phyloP scores from a whole-genome alignment of 2,797 vertebrate species.

The Poeciliopsis turneri region DNA sequence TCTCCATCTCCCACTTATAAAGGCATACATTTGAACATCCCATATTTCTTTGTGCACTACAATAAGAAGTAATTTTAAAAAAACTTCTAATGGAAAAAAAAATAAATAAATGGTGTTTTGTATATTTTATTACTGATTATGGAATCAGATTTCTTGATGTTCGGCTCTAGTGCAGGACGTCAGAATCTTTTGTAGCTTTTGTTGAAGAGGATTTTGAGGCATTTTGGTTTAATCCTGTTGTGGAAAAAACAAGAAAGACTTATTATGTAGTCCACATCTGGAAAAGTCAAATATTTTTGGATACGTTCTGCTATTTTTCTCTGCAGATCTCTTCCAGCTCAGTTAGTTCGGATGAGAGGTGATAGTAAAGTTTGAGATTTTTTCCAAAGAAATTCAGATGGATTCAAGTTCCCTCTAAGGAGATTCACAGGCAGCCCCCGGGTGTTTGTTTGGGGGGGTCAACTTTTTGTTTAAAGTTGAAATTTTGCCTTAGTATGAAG shows the following conservation, averaged over 20 bases:
- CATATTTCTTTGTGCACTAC: background rate
- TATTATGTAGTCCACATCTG: background rate
- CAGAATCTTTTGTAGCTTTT: constrained; percentile 81
- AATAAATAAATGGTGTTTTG: constrained; percentile 6
- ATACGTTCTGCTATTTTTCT: background rate
- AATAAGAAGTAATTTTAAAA: background rate
- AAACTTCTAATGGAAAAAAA: background rate
- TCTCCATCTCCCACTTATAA: background rate
- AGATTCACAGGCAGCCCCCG: background rate
- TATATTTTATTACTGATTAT: background rate
- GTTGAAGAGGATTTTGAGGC: constrained; percentile 85
- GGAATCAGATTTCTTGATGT: background rate
- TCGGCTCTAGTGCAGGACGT: constrained; percentile 47
- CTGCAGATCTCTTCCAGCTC: background rate
- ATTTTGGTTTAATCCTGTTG: constrained; percentile 88
- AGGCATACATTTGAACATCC: background rate
- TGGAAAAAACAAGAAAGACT: background rate
- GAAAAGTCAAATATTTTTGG: background rate
- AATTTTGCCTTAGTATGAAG: background rate
- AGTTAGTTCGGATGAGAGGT: background rate
- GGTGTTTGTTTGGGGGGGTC: too few relatives aligned
- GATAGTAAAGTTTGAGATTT: background rate
- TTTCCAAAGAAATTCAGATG: background rate
- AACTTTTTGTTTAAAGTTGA: background rate
- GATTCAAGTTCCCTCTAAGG: background rate